phyloP scores from a whole-genome alignment of 2,113 vertebrate species.

The Dipodomys merriami region DNA sequence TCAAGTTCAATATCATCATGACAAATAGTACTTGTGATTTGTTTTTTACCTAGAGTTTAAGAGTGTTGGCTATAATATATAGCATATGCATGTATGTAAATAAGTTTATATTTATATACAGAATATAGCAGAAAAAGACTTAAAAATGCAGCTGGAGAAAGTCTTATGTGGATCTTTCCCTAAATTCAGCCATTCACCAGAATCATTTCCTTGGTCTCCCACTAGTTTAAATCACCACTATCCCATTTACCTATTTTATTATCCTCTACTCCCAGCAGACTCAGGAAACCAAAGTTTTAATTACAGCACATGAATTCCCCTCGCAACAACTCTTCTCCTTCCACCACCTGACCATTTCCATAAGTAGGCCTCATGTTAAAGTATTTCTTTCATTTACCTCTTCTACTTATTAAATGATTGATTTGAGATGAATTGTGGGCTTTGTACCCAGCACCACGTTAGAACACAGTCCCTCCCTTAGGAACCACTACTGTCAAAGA shows the following conservation, averaged over 20 bases:
- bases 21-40: background rate
- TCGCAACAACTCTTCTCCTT: constrained; percentile 48
- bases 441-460: background rate
- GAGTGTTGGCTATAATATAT: background rate
- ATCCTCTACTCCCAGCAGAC: constrained; percentile 54
- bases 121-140: background rate
- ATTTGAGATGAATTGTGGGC: background rate
- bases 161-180: background rate
- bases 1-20: constrained; percentile 1
- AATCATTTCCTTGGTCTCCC: background rate
- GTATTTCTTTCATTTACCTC: constrained; percentile 48
- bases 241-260: constrained; percentile 67
- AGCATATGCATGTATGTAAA: too few relatives aligned
- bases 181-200: background rate
- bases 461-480: background rate
- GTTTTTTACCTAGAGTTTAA: constrained; percentile 19
- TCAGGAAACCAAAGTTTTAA: constrained; percentile 61
- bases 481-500: background rate
- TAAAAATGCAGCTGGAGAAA: background rate
- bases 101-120: background rate
- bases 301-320: constrained; percentile 63
- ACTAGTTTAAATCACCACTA: background rate
- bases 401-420: constrained; percentile 49
- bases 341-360: constrained; percentile 37
- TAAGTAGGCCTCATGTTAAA: constrained; percentile 37